These are phyloP conservation scores for Melanotaenia maccullochi DNA, from an alignment of 2,797 vertebrate genomes.

Conservation along the genomic window DNA sequence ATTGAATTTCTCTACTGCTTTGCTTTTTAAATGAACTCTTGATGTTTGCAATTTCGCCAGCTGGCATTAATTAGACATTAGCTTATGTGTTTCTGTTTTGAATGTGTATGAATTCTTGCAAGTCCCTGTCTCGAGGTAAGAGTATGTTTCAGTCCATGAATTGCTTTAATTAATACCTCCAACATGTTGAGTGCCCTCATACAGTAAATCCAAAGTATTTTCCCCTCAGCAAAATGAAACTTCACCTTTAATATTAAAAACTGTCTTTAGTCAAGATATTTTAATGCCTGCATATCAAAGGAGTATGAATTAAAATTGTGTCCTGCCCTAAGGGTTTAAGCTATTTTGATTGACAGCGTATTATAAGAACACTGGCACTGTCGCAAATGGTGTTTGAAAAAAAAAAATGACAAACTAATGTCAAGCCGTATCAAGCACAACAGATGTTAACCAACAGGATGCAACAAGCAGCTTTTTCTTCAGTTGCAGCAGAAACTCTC, in stretches of 20 bases:
- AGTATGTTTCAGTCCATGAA: conserved; percentile 41
- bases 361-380: conserved; percentile 46
- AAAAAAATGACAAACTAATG: conserved; percentile 45
- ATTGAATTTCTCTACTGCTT: conserved; percentile 25
- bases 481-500: conserved; percentile 28
- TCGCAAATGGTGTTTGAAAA: conserved; percentile 17
- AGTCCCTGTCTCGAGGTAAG: conserved; percentile 54
- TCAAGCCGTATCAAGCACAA: conserved; percentile 26
- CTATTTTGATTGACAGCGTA: conserved; percentile 58
- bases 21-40: conserved; percentile 22
- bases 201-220: conserved; percentile 20
- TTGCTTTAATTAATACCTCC: conserved; percentile 40
- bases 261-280: conserved; percentile 45
- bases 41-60: conserved; percentile 23
- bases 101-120: conserved; percentile 45
- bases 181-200: conserved; percentile 17
- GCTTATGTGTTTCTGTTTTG: conserved; percentile 47
- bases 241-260: conserved; percentile 55
- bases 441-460: conserved; percentile 52
- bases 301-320: conserved; percentile 44
- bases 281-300: conserved; percentile 59
- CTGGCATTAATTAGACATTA: conserved; percentile 25
- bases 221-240: conserved; percentile 43
- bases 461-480: conserved; percentile 41
- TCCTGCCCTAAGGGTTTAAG: conserved; percentile 36